phyloP scores from a whole-genome alignment of 2,797 vertebrate species.

The Melanotaenia nigrans region DNA sequence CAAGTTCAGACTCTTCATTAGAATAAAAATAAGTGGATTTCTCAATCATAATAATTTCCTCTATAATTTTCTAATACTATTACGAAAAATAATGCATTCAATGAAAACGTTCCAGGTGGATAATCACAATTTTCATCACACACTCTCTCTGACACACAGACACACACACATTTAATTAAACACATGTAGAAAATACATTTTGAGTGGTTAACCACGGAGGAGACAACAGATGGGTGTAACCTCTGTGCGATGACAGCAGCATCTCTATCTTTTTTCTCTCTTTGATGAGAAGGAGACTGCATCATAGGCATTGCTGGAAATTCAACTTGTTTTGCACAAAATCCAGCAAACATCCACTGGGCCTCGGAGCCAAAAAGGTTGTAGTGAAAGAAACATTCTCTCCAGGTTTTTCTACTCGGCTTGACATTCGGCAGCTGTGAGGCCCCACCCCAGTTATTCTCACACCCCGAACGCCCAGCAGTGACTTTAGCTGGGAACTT shows the following conservation, averaged over 20 bases:
- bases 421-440: conserved; percentile 10
- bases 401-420: conserved; percentile 21
- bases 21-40: conserved; percentile 73
- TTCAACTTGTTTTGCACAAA: conserved; percentile 24
- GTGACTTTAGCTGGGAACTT: conserved; percentile 37
- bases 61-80: conserved; percentile 73
- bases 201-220: conserved; percentile 76
- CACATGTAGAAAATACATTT: conserved; percentile 64
- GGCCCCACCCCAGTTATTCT: conserved; percentile 32
- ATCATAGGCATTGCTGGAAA: conserved; percentile 25
- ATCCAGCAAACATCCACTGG: conserved; percentile 36
- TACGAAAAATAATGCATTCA: conserved; percentile 70
- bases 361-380: conserved; percentile 34
- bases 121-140: conserved; percentile 10
- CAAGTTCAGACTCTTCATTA: conserved; percentile 60
- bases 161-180: conserved; percentile 17
- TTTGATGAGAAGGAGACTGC: conserved; percentile 33
- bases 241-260: conserved; percentile 72
- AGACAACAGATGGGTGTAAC: conserved; percentile 57
- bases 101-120: conserved; percentile 53
- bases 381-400: conserved; percentile 22
- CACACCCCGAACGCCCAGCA: conserved; percentile 33
- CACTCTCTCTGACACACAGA: neutral
- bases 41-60: conserved; percentile 59
- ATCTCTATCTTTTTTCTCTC: conserved; percentile 44